A percentile compares a stretch with the other conserved stretches of the same genome.
Conservation (phyloP, 2,113 vertebrate genomes). For the western clawed frog (Xenopus tropicalis) region UCB_Xtro_10.0 CM004451.2:64576501-64577000, state of each 20-base stretch:
- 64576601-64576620: too few species aligned
- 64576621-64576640: not conserved
- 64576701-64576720: not conserved
- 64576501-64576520: conserved; percentile 52
- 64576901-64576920: conserved; percentile 99
- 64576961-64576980: conserved; percentile 99
- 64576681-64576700: conserved; percentile 65
- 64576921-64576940: conserved; percentile 99
- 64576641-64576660: conserved; percentile 11
- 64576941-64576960: conserved; percentile 98
- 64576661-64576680: conserved; percentile 50
- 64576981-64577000: conserved; percentile 99
- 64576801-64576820: conserved; percentile 75
- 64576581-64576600: too few species aligned
- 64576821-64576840: conserved; percentile 96
- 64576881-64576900: conserved; percentile 93
- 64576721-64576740: not conserved
- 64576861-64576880: conserved; percentile 99
- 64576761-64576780: conserved; percentile 66
- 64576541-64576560: too few species aligned
- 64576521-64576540: conserved; percentile 42
- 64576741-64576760: not conserved
- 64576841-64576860: conserved; percentile 99
- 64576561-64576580: not conserved
- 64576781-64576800: conserved; percentile 77